Conservation (phyloP, 2,113 vertebrate species). For the Excalfactoria chinensis region DNA sequence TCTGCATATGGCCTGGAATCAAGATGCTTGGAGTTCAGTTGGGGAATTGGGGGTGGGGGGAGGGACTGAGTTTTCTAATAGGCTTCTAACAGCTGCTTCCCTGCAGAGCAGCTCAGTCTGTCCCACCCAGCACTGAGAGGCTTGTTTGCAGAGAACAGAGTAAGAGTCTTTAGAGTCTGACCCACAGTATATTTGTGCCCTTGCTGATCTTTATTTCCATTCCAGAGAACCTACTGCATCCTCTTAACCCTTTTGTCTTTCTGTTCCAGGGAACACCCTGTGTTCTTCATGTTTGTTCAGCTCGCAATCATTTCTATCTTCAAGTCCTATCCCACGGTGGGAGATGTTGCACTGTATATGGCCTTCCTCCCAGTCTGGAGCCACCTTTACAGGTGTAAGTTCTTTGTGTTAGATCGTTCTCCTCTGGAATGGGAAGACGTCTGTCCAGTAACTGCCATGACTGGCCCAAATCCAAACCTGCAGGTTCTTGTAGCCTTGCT, state of each 20-base stretch:
- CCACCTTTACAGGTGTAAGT: slow-evolving; percentile 96
- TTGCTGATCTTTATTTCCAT: background rate
- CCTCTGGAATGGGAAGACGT: background rate
- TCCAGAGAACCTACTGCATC: background rate
- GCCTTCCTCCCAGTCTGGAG: slow-evolving; percentile 95
- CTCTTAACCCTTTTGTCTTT: background rate
- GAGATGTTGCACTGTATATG: slow-evolving; percentile 94
- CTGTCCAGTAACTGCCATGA: background rate
- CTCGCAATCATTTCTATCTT: slow-evolving; percentile 96
- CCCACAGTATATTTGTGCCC: background rate
- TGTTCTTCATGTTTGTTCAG: slow-evolving; percentile 98
- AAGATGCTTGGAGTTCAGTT: background rate
- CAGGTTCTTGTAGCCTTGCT: background rate
- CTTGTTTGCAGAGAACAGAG: background rate
- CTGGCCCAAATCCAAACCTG: background rate
- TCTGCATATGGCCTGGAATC: background rate
- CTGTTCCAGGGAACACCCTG: slow-evolving; percentile 88
- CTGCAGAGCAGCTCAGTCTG: background rate
- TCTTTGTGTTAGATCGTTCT: background rate
- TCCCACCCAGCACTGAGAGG: background rate
- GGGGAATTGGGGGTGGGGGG: background rate
- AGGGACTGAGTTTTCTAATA: background rate
- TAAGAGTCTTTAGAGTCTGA: background rate
- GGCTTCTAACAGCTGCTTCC: background rate
- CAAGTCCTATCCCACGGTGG: slow-evolving; percentile 97